A percentile compares a stretch with the other conserved stretches of the same genome.
phyloP scores from a whole-genome alignment of 35 echinoderm and acorn worm genomes.

The Heliocidaris tuberculata region DNA sequence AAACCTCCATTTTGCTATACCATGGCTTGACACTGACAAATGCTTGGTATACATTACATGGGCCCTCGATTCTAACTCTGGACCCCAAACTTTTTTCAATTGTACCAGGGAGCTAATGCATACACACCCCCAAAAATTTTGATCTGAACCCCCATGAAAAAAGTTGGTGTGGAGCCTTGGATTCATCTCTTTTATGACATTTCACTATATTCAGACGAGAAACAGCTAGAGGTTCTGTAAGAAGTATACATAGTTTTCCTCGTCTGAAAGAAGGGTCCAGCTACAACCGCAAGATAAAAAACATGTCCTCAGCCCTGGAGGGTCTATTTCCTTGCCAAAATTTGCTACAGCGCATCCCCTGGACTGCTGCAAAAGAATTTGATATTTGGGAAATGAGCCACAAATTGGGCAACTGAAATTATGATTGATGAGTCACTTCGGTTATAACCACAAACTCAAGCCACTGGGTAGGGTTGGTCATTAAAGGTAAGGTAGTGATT shows the following conservation, averaged over 20 bases:
- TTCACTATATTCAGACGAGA: no score
- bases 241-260: not conserved
- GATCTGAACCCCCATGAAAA: no score
- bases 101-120: no score
- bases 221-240: no score
- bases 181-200: no score
- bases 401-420: slow-evolving; percentile 17
- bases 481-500: not conserved
- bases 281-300: not conserved
- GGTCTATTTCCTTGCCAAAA: slow-evolving; percentile 5
- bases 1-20: no score
- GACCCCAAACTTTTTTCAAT: no score
- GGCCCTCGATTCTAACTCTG: no score
- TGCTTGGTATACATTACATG: no score
- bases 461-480: not conserved
- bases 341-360: slow-evolving; percentile 13
- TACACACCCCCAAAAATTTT: no score
- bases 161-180: no score
- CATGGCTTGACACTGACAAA: no score
- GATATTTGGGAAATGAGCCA: slow-evolving; percentile 16
- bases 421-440: not conserved
- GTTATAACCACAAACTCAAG: not conserved
- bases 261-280: not conserved
- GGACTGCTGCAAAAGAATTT: slow-evolving; percentile 2
- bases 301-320: not conserved